phyloP scores from a whole-genome alignment of 2,888 invertebrate genomes.

The Phengaris arion region DNA sequence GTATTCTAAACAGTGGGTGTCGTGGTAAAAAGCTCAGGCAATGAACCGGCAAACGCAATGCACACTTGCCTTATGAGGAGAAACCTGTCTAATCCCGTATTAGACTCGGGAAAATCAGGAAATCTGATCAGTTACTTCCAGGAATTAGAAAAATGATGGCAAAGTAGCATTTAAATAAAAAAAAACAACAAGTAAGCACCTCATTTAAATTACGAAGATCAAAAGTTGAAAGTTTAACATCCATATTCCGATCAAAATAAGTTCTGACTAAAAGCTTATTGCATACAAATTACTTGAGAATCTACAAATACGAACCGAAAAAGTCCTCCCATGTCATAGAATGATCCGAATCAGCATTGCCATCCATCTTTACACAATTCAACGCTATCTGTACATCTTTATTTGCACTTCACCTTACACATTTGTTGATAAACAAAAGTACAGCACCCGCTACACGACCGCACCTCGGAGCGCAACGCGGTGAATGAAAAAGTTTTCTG shows the following conservation, averaged over 20 bases:
- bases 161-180: background rate
- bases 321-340: constrained; percentile 87
- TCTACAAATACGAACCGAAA: constrained; percentile 77
- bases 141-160: background rate
- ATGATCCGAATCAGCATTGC: constrained; percentile 82
- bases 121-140: constrained; percentile 2
- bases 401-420: constrained; percentile 36
- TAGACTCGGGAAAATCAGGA: constrained; percentile 55
- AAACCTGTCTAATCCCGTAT: constrained; percentile 58
- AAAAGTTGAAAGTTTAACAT: background rate
- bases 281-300: background rate
- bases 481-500: constrained; percentile 56
- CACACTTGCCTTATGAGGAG: constrained; percentile 57
- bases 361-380: constrained; percentile 70
- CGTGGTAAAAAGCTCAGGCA: constrained; percentile 47
- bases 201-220: too few species aligned
- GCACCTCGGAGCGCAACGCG: constrained; percentile 48
- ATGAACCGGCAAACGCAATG: constrained; percentile 46
- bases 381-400: constrained; percentile 51
- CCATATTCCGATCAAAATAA: constrained; percentile 8
- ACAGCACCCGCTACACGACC: constrained; percentile 44
- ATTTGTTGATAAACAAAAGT: constrained; percentile 67
- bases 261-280: background rate
- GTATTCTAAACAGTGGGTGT: constrained; percentile 46
- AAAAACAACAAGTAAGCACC: background rate